Percentiles rank a stretch among this genome's conserved stretches.
Conservation (phyloP, 2,797 vertebrate genomes). For the Pogonophryne albipinna region DNA sequence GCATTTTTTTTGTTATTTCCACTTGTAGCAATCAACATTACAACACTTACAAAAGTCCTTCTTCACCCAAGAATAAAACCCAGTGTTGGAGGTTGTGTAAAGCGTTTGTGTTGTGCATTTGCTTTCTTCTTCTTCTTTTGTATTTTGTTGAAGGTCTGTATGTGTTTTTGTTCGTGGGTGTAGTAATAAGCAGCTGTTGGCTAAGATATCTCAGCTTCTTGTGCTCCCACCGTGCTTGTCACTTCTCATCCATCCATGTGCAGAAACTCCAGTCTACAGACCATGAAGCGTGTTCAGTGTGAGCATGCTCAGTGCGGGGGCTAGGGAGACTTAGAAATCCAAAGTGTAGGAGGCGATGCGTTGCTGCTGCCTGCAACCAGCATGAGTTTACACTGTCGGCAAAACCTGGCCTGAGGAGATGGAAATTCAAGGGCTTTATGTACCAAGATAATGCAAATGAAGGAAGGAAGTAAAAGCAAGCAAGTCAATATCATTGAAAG, state of each 20-base stretch:
- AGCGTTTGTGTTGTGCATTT: background rate
- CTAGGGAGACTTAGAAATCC: conserved; percentile 38
- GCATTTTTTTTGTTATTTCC: background rate
- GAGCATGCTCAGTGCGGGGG: conserved; percentile 61
- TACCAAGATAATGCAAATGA: background rate
- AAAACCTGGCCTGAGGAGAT: conserved; percentile 20
- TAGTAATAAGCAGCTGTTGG: conserved; percentile 41
- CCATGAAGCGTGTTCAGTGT: conserved; percentile 37
- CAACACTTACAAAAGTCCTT: background rate
- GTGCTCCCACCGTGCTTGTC: conserved; percentile 64
- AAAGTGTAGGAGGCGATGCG: conserved; percentile 52
- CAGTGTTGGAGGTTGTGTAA: background rate
- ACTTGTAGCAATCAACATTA: background rate
- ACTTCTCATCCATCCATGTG: conserved; percentile 51
- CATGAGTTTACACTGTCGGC: conserved; percentile 40
- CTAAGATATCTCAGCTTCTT: conserved; percentile 47
- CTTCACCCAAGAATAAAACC: no score
- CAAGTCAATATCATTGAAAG: background rate
- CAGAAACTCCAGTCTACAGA: conserved; percentile 50
- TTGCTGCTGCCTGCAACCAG: conserved; percentile 22
- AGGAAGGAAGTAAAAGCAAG: conserved; percentile 8
- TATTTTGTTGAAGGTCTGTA: background rate
- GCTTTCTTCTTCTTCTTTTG: background rate
- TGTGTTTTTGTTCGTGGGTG: conserved; percentile 16
- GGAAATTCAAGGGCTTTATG: conserved; percentile 11